Percentiles rank a stretch among this genome's conserved stretches.
Evolutionary conservation across 2,888 invertebrate species (phyloP).

Genomic region (Ditula angustiorana): DNA sequence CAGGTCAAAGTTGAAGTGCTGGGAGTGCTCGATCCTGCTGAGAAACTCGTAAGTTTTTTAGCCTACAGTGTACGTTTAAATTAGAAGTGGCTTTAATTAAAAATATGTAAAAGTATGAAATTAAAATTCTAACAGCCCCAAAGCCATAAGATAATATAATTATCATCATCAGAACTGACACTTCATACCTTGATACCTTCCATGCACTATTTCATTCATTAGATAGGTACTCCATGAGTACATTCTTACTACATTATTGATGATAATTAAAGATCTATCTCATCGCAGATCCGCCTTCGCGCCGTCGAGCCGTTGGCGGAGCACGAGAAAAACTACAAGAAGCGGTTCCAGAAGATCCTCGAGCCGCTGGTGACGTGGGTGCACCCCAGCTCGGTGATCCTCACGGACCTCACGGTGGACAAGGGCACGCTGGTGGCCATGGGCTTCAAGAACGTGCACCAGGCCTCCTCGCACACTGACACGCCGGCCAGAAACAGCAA

Average conservation of each 20-base stretch:
- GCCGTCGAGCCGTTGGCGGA: slow-evolving; percentile 94
- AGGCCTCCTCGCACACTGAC: slow-evolving; percentile 82
- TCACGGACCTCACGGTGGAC: slow-evolving; percentile 94
- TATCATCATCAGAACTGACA: no score
- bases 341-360: slow-evolving; percentile 92
- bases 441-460: slow-evolving; percentile 92
- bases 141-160: no score
- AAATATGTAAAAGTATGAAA: no score
- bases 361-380: slow-evolving; percentile 93
- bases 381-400: slow-evolving; percentile 89
- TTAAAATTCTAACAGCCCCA: no score
- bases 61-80: no score
- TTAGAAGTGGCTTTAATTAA: no score
- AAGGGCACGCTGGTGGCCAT: slow-evolving; percentile 90
- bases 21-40: slow-evolving; percentile 91
- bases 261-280: no score
- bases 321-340: slow-evolving; percentile 91
- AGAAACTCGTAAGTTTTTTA: slow-evolving; percentile 82
- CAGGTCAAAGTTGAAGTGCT: slow-evolving; percentile 95
- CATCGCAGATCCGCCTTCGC: slow-evolving; percentile 90
- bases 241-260: neutral
- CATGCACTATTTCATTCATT: no score
- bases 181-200: no score
- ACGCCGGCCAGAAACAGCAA: slow-evolving; percentile 86
- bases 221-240: no score